A percentile compares a stretch with the other conserved stretches of the same genome.
These are phyloP conservation scores for Chaetogeoica ovagalla DNA, from an alignment of 2,888 invertebrate genomes.

Conservation along the genomic window DNA sequence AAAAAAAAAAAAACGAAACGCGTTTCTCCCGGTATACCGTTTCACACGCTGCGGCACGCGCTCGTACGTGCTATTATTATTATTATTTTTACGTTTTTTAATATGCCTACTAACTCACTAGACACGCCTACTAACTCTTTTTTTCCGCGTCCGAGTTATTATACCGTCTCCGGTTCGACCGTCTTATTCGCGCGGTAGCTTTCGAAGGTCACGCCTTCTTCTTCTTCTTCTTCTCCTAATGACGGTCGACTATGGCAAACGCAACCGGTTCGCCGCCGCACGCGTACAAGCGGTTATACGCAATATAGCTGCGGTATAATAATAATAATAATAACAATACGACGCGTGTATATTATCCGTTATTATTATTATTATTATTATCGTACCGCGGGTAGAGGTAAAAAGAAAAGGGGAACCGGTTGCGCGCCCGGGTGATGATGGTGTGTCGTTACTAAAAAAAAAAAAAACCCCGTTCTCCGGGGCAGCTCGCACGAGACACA, in stretches of 20 bases:
- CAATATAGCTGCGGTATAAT: no score
- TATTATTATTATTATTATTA: not conserved
- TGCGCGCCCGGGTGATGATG: no score
- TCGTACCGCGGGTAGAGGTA: not conserved
- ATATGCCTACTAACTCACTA: not conserved
- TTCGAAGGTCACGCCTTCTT: conserved; percentile 45
- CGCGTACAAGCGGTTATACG: not conserved
- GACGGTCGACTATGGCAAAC: no score
- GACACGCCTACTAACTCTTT: conserved; percentile 38
- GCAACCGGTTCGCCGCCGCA: conserved; percentile 27
- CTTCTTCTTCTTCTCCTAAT: not conserved
- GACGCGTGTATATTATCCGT: no score
- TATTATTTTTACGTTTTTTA: no score
- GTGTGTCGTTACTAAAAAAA: no score
- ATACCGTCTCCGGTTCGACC: not conserved
- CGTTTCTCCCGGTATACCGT: no score
- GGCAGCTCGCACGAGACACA: conserved; percentile 33
- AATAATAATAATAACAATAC: no score
- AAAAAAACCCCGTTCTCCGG: conserved; percentile 31
- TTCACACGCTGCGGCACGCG: no score
- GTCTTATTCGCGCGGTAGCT: conserved; percentile 25
- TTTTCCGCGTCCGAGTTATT: not conserved
- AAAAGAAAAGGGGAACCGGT: conserved; percentile 7
- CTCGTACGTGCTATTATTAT: no score
- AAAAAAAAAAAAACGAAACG: not conserved